Base-by-base conservation (phyloP, 37 sponge, comb jelly and placozoan species). In the Cliona cf. orientalis region DNA sequence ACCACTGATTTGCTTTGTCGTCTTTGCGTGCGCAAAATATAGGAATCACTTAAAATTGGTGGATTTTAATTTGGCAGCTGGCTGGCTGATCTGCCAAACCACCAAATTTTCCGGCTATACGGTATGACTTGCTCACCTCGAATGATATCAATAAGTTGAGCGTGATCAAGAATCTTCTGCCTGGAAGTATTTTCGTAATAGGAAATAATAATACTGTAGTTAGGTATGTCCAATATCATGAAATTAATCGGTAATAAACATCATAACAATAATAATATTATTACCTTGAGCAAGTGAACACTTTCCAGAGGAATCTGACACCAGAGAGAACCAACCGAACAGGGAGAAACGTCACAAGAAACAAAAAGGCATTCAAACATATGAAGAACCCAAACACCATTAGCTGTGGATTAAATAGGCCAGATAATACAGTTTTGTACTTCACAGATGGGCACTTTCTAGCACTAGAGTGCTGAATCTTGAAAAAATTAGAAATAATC, bases 271-370 rank as follows among this genome's bases (percentile, higher is more conserved):
- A n/a, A n/a, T n/a, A n/a, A n/a, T n/a, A n/a, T n/a, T 37, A 74
- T 53, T 22, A 72, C 84, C 49, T 37, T 2, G 55, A 53, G 43
- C 81, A 85, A 22, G 63, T 37, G 46, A 88, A 28, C 23, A 88
- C 21, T 44, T 83, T 70, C 11, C 31, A 65, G 45, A 80, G 26
- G 44, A 77, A 56, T 0, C 31, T 26, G 31, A 72, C 22, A 23
- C 69, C n/a, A 3, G 92, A 86, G 5, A 85, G 33, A 43, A 91
- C 21, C 26, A 89, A 62, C 28, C 99, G 49, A 5, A 98, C 64
- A 5, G 99, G 99, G 5, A 98, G 91, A 60, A 96, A 88, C 0
- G 99, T 94, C 59, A 96, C 86, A 25, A 89, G 40, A 78, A 96
- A 96, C 38, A 98, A 74, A 49, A 94, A 98, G 39, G 92, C 81